Evolutionary conservation across 2,113 vertebrate species (phyloP), one percentile per base, ranked within the genome.

Genomic region (Mobula birostris): DNA sequence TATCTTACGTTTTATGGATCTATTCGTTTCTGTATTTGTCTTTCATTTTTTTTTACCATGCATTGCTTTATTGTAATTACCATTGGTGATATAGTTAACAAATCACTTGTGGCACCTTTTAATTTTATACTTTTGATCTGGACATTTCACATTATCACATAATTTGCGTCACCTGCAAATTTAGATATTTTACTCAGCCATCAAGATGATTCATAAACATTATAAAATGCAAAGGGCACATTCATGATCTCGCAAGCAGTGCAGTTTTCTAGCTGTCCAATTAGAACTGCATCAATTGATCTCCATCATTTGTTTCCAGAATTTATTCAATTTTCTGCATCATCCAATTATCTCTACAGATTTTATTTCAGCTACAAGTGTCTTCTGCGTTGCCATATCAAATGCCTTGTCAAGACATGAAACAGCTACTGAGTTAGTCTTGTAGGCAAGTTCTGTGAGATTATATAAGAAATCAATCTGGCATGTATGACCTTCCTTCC

Each of bases 281-380:
- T 93, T 93, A 48, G 90, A 93, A 48, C 68, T 72, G 40, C 40
- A 21, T 27, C 66, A 68, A 27, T 72, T 72, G 32, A 70, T 40
- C 19, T 36, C n/a, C 48, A 70, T 72, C 68, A 48, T 93, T 93
- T 61, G 6, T 93, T 93, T 36, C 66, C 72, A 11, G 70, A 36
- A 93, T 93, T 93, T 72, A 70, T 72, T 36, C 90, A 72, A 93
- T 93, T 93, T 74, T 48, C 48, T 48, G 48, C 3, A 93, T 72
- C n/a, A 40, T 40, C 88, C 32, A 70, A 68, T 72, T 70, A 40
- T 63, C 19, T 19, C 48, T 93, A 36, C 27, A 74, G 90, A n/a
- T 93, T 93, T 72, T 72, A 91, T 24, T 48, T 93, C 40, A 12
- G 19, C 32, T 93, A 74, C 66, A 74, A 72, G 40, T 93, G n/a